Evolutionary conservation across 2,113 vertebrate genomes (phyloP).

Genomic region (Theristicus caerulescens): DNA sequence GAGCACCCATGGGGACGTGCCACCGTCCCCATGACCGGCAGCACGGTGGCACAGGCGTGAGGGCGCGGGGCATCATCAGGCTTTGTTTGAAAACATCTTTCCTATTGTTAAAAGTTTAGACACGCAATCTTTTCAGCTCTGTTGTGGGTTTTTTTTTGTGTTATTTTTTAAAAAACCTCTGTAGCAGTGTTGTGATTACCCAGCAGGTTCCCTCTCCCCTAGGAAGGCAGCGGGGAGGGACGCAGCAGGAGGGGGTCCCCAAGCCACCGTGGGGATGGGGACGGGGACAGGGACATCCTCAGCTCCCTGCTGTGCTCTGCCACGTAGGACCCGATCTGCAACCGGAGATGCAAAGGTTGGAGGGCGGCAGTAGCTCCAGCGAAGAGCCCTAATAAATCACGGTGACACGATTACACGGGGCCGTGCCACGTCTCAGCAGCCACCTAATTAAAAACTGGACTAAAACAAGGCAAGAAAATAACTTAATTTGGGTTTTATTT

Average conservation of each 20-base stretch:
- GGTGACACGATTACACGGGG: neutral
- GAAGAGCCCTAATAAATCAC: neutral
- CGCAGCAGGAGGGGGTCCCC: neutral
- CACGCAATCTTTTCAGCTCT: neutral
- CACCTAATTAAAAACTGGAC: slow-evolving; percentile 55
- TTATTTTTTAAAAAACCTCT: rapidly evolving
- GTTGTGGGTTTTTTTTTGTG: rapidly evolving
- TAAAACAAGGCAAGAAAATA: slow-evolving; percentile 24
- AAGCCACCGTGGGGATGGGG: rapidly evolving
- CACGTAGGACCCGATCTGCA: rapidly evolving
- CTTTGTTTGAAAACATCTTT: neutral
- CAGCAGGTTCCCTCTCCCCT: neutral
- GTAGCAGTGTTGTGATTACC: too few relatives aligned
- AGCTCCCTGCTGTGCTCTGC: rapidly evolving
- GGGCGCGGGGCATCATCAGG: rapidly evolving
- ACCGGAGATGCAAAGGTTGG: rapidly evolving
- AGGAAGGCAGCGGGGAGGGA: neutral
- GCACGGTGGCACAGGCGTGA: rapidly evolving
- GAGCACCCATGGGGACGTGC: rapidly evolving
- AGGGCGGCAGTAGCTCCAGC: neutral
- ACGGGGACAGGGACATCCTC: neutral
- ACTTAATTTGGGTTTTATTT: slow-evolving; percentile 30
- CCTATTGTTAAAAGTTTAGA: neutral
- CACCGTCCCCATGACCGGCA: neutral
- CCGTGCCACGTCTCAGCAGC: neutral